Evolutionary conservation across 2,797 vertebrate genomes (phyloP).

Genomic region (Mormyrus proboscirostris): DNA sequence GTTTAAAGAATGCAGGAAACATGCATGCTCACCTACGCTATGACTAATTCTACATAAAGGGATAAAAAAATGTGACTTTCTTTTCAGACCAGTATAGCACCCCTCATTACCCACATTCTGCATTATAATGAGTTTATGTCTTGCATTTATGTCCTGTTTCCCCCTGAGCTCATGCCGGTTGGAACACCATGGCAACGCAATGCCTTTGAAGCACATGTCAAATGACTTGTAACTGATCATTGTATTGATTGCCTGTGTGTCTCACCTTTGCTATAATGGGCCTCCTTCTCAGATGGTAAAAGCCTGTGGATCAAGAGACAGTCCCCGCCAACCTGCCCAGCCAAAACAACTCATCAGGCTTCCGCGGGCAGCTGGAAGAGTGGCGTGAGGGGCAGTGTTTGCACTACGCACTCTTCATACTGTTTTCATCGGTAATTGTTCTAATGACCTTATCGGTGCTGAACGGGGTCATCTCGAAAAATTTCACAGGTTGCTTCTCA

Average conservation of each 20-base stretch:
- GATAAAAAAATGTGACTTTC: background rate
- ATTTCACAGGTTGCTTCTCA: background rate
- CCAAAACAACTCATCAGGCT: background rate
- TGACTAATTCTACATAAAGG: background rate
- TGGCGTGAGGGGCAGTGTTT: too few species aligned
- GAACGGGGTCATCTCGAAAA: background rate
- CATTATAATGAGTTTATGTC: background rate
- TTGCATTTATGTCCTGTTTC: background rate
- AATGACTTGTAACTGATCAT: background rate
- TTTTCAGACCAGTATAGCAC: background rate
- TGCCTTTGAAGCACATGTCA: background rate
- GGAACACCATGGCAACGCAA: background rate
- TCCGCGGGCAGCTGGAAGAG: background rate
- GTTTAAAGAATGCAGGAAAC: background rate
- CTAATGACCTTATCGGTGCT: slow-evolving; percentile 13
- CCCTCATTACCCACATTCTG: background rate
- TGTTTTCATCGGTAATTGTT: background rate
- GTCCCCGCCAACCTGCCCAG: background rate
- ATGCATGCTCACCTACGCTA: background rate
- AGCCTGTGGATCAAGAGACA: background rate
- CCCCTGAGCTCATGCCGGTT: background rate
- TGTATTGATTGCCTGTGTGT: background rate
- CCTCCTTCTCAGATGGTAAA: background rate
- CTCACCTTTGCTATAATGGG: background rate
- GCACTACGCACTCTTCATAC: background rate